These are phyloP conservation scores for Sthenelais limicola DNA, from an alignment of 2,888 invertebrate genomes.

Conservation along the genomic window DNA sequence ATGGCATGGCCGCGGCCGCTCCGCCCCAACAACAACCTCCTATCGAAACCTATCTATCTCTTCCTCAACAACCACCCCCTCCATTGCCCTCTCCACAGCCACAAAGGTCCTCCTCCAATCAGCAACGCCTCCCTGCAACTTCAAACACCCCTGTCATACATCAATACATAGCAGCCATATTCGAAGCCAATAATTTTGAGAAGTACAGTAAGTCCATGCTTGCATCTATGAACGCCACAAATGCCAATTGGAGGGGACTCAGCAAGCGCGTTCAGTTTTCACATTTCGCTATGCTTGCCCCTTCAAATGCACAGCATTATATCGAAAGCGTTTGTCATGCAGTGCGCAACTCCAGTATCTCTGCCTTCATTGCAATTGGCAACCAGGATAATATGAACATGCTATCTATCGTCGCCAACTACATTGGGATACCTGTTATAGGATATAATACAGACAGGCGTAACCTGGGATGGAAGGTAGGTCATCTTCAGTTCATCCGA, in stretches of 20 bases:
- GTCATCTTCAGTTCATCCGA: too few species aligned
- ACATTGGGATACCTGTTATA: conserved; percentile 45
- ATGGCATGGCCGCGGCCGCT: not conserved
- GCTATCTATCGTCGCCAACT: conserved; percentile 42
- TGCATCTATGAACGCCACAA: too few species aligned
- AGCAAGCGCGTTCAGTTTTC: not conserved
- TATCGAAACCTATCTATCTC: not conserved
- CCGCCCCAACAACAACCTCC: not conserved
- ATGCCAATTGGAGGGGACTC: too few species aligned
- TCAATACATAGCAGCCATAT: conserved; percentile 18
- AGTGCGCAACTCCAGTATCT: conserved; percentile 38
- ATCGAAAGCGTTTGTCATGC: conserved; percentile 43
- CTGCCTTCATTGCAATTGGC: conserved; percentile 45
- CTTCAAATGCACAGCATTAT: not conserved
- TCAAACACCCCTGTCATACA: not conserved
- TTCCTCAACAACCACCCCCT: not conserved
- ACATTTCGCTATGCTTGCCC: not conserved
- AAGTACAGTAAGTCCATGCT: too few species aligned
- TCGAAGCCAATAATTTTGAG: conserved; percentile 1
- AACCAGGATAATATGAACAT: conserved; percentile 47
- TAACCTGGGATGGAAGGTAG: too few species aligned
- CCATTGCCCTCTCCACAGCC: not conserved
- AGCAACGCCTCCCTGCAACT: not conserved
- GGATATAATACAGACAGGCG: conserved; percentile 49
- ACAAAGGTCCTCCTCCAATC: not conserved